Evolutionary conservation across 2,888 invertebrate genomes (phyloP).

Genomic region (Pandemis corylana): DNA sequence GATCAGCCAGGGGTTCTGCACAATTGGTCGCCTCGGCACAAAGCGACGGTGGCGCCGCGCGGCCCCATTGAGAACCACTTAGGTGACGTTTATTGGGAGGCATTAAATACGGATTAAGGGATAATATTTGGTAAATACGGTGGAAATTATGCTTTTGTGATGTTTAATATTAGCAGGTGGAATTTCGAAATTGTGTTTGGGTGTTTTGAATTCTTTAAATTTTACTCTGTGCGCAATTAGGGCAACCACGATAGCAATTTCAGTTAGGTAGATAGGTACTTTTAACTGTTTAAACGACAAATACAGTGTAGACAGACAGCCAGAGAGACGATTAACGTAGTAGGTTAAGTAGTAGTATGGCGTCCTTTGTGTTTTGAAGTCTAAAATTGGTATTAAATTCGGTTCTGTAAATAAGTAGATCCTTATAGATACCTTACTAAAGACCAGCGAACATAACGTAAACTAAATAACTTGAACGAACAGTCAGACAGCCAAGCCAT

Average conservation of each 20-base stretch:
- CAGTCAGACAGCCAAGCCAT: no score
- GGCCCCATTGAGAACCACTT: conserved; percentile 44
- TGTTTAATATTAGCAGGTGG: conserved; percentile 3
- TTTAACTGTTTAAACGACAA: no score
- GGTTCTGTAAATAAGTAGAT: no score
- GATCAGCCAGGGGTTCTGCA: conserved; percentile 81
- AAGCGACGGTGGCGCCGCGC: conserved; percentile 70
- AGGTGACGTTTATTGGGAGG: conserved; percentile 33
- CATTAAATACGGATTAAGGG: conserved; percentile 18
- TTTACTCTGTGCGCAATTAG: not conserved
- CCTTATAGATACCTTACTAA: no score
- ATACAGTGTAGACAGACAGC: no score
- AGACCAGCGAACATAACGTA: no score
- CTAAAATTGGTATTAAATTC: no score
- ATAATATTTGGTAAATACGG: conserved; percentile 21
- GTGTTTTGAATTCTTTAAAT: not conserved
- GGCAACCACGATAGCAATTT: not conserved
- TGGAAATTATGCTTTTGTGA: not conserved
- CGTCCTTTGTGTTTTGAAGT: no score
- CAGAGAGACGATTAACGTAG: no score
- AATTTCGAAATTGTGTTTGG: not conserved
- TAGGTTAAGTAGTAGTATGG: no score
- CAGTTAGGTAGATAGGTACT: no score
- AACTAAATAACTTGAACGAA: no score
- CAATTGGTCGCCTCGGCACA: conserved; percentile 83